Evolutionary conservation across 1,140 invertebrate genomes (phyloP).

Genomic region (Drosophila guanche): DNA sequence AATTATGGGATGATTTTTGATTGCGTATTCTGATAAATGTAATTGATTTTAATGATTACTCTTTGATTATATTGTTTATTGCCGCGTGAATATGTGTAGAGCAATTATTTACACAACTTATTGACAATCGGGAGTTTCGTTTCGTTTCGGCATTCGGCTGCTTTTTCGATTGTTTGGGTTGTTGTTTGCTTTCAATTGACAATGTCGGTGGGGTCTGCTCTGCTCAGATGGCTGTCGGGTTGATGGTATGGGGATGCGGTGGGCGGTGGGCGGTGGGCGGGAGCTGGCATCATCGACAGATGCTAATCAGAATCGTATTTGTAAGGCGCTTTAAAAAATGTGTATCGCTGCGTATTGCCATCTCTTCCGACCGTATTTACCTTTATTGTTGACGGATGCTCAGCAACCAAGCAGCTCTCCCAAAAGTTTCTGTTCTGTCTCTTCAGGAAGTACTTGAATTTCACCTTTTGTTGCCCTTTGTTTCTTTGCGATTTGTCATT

Average conservation of each 20-base stretch:
- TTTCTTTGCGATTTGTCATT: slow-evolving; percentile 37
- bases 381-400: not conserved
- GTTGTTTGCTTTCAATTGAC: slow-evolving; percentile 71
- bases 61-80: slow-evolving; percentile 75
- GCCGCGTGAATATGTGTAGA: slow-evolving; percentile 72
- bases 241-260: not conserved
- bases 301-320: slow-evolving; percentile 74
- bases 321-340: slow-evolving; percentile 44
- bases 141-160: slow-evolving; percentile 33
- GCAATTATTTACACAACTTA: slow-evolving; percentile 73
- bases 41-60: slow-evolving; percentile 73
- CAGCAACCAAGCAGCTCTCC: too few species aligned
- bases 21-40: slow-evolving; percentile 66
- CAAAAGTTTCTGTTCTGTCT: slow-evolving; percentile 22
- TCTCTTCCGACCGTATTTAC: slow-evolving; percentile 16
- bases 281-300: slow-evolving; percentile 50
- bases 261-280: not conserved
- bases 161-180: slow-evolving; percentile 23
- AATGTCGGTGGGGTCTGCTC: slow-evolving; percentile 6
- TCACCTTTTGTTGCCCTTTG: slow-evolving; percentile 28
- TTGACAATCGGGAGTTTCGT: slow-evolving; percentile 67
- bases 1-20: slow-evolving; percentile 1
- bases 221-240: not conserved
- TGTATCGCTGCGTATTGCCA: slow-evolving; percentile 11
- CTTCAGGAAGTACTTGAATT: slow-evolving; percentile 70